Conservation (phyloP, 1,140 invertebrate genomes). For the Adoxophyes honmai region DNA sequence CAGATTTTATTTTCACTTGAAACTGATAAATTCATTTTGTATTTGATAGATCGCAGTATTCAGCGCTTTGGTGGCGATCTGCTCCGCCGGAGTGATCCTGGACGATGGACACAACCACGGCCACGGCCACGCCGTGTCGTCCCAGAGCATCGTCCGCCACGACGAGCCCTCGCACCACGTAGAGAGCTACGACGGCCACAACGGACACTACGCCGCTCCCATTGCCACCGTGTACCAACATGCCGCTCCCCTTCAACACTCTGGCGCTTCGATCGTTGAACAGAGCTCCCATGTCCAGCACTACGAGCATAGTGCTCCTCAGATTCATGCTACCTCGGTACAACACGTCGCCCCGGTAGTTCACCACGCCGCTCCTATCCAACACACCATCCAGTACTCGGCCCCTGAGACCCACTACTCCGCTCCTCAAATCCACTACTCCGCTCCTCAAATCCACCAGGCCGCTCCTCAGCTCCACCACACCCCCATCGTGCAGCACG, state of each 20-base stretch:
- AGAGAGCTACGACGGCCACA: conserved; percentile 21
- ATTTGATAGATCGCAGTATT: conserved; percentile 49
- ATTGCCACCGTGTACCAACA: conserved; percentile 34
- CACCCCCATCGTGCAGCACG: conserved; percentile 35
- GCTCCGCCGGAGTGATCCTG: conserved; percentile 42
- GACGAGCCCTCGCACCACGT: conserved; percentile 43
- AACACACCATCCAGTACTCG: conserved; percentile 35
- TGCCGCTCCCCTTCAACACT: conserved; percentile 32
- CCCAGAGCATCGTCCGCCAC: conserved; percentile 64
- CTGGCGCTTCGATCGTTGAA: conserved; percentile 29
- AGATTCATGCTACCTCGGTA: conserved; percentile 19
- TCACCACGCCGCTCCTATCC: conserved; percentile 39
- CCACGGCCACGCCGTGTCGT: conserved; percentile 56
- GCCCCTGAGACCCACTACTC: conserved; percentile 23
- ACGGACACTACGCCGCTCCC: conserved; percentile 28
- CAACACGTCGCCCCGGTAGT: conserved; percentile 40
- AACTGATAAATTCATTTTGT: no score
- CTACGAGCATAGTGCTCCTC: conserved; percentile 23
- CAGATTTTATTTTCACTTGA: no score
- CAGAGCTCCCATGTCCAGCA: conserved; percentile 17
- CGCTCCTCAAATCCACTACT: conserved; percentile 20
- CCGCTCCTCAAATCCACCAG: conserved; percentile 29
- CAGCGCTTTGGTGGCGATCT: conserved; percentile 44
- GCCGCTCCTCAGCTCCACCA: conserved; percentile 35
- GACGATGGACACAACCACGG: conserved; percentile 43